Percentiles rank a stretch among this genome's conserved stretches.
phyloP scores from a whole-genome alignment of 2,797 vertebrate species.

The Syngnathus rostellatus region DNA sequence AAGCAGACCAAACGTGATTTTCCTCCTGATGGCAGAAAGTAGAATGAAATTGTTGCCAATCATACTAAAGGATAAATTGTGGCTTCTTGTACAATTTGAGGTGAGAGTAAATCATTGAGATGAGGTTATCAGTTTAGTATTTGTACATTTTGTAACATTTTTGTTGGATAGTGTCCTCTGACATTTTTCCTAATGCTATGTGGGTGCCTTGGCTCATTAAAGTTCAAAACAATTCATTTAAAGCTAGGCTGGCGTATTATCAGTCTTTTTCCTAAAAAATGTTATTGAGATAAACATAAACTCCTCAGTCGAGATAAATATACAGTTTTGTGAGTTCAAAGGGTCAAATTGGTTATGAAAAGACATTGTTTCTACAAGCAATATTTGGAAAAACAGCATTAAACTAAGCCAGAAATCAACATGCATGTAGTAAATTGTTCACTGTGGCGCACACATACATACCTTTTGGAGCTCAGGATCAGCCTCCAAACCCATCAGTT shows the following conservation, averaged over 20 bases:
- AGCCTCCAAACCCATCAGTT: constrained; percentile 67
- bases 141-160: not conserved
- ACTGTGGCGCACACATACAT: constrained; percentile 47
- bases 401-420: constrained; percentile 10
- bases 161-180: not conserved
- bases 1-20: too few relatives aligned
- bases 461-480: constrained; percentile 68
- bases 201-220: not conserved
- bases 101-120: too few relatives aligned
- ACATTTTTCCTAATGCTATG: not conserved
- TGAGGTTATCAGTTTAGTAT: not conserved
- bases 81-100: too few relatives aligned
- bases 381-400: not conserved
- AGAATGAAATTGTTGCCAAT: not conserved
- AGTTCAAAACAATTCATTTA: not conserved
- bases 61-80: not conserved
- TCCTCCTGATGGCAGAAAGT: not conserved
- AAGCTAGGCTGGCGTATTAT: not conserved
- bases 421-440: constrained; percentile 33
- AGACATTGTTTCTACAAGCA: not conserved
- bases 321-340: not conserved
- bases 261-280: not conserved
- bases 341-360: not conserved
- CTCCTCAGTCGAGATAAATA: not conserved
- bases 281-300: not conserved